These are phyloP conservation scores for Plectropomus leopardus DNA, from an alignment of 2,113 vertebrate species.

Conservation along the genomic window DNA sequence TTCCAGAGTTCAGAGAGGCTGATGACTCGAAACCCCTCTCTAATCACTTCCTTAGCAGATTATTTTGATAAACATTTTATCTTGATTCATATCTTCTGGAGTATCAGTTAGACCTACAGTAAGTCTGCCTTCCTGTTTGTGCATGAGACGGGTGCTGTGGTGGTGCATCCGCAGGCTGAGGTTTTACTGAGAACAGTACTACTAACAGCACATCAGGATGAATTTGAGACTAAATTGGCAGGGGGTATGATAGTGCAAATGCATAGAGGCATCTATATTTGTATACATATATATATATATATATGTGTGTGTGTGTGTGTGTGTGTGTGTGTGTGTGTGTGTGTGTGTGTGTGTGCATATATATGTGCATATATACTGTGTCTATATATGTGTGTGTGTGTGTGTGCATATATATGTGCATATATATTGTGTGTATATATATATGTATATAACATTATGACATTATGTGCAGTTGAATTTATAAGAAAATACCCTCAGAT, in stretches of 20 bases:
- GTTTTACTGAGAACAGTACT: constrained; percentile 69
- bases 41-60: neutral
- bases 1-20: too few relatives aligned
- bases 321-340: too few relatives aligned
- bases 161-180: constrained; percentile 55
- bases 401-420: too few relatives aligned
- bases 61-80: neutral
- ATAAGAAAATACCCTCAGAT: neutral
- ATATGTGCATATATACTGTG: too few relatives aligned
- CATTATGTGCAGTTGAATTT: neutral
- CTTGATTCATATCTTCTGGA: neutral
- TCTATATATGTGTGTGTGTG: too few relatives aligned
- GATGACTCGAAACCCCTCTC: too few relatives aligned
- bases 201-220: constrained; percentile 29
- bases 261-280: neutral
- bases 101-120: neutral
- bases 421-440: too few relatives aligned
- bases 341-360: too few relatives aligned
- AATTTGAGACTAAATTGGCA: neutral
- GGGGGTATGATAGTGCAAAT: neutral
- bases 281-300: too few relatives aligned
- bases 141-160: constrained; percentile 25
- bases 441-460: too few relatives aligned
- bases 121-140: constrained; percentile 74
- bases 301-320: too few relatives aligned